phyloP scores from a whole-genome alignment of 53 echinoderm and acorn worm genomes.

The Temnopleurus reevesii region DNA sequence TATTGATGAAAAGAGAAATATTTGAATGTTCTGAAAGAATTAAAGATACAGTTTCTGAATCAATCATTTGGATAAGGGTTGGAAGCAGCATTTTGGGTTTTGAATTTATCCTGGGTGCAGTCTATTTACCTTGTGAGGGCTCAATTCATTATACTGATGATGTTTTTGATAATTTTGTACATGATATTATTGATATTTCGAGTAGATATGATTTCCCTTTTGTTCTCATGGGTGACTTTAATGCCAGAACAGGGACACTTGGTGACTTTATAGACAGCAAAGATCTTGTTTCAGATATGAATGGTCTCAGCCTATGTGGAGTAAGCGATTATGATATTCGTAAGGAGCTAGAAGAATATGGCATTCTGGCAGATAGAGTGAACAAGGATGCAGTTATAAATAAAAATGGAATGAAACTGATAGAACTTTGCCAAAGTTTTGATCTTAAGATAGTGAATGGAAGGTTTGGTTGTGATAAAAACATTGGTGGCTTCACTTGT shows the following conservation, averaged over 20 bases:
- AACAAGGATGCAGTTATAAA: too few relatives aligned
- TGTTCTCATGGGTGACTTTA: neutral
- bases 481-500: neutral
- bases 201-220: too few relatives aligned
- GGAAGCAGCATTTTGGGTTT: neutral
- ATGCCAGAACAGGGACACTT: neutral
- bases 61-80: neutral
- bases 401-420: neutral
- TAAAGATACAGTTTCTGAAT: neutral
- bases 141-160: neutral
- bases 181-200: too few relatives aligned
- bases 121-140: neutral
- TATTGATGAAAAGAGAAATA: neutral
- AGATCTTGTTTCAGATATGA: neutral
- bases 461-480: neutral
- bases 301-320: neutral
- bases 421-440: neutral
- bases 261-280: neutral
- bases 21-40: neutral
- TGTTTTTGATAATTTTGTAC: neutral
- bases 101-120: neutral
- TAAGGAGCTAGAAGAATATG: neutral
- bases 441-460: neutral
- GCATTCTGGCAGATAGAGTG: too few relatives aligned
- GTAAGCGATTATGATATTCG: neutral